Base-by-base conservation (phyloP, 2,888 invertebrate species). In the Rhaphigaster nebulosa region DNA sequence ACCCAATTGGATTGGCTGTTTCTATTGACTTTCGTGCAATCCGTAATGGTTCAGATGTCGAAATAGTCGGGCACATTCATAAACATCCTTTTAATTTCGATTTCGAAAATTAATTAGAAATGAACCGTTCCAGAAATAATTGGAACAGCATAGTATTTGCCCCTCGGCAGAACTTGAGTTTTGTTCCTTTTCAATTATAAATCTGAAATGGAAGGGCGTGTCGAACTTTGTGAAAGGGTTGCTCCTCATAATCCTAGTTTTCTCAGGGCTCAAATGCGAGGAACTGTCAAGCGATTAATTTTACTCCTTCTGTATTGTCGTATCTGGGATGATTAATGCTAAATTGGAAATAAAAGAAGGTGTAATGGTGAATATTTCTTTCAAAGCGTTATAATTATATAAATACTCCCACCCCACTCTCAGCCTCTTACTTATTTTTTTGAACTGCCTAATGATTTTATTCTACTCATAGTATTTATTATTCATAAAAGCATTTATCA, bases 171-270 rank as follows among this genome's bases (percentile, higher is more conserved):
- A 34, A 70, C 18, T 70, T 34, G 70, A 70, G 70, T 34, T 70
- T 70, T 70, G 70, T 70, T 34, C 70, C 70, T 34, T 70, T 20
- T 34, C 70, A 70, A 70, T 70, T 70, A 70, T 70, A 34, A 70
- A 70, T 70, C 70, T 70, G 34, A 34, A 70, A 70, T 70, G 34
- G 70, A 34, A 70, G 34, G 70, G 70, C 70, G 70, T 70, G 70
- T 70, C 34, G 70, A 70, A 70, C 34, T 70, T 70, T 6, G 18
- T 20, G 70, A 70, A 70, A 70, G 34, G 70, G 29, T 18, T 15
- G 8, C 26, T 8, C 34, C 70, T 70, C 5, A 20, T 70, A 70
- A 70, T 70, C 70, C 70, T 70, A 15, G 70, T 70, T 70, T 65
- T 8, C 70, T 20, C 70, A 18, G 70, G 15, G 70, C 70, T 34